Evolutionary conservation across 30 jellyfish, hydroid and myxozoan genomes (phyloP).

Genomic region (Clytia hemisphaerica): DNA sequence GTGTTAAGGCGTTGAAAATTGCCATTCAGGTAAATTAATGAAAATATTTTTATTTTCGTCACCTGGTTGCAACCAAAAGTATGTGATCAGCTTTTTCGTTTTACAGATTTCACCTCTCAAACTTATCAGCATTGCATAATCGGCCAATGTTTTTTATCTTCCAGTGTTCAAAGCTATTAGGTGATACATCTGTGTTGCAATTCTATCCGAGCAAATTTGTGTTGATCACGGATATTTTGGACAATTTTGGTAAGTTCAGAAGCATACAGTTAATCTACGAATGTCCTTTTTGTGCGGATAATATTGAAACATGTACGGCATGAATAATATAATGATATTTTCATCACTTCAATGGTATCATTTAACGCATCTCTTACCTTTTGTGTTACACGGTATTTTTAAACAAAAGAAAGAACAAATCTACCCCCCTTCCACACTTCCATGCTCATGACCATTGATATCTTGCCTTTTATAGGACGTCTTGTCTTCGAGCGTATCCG

Average conservation of each 20-base stretch:
- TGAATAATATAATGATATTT: too few relatives aligned
- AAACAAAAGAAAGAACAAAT: background rate
- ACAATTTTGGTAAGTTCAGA: slow-evolving; percentile 73
- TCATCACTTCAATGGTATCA: too few relatives aligned
- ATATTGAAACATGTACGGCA: too few relatives aligned
- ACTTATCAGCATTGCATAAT: background rate
- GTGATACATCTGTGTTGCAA: slow-evolving; percentile 84
- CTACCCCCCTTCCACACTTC: background rate
- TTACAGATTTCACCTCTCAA: too few relatives aligned
- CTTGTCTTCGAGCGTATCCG: slow-evolving; percentile 72
- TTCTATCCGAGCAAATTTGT: slow-evolving; percentile 97
- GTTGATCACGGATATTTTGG: slow-evolving; percentile 78
- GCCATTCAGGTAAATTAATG: slow-evolving; percentile 98
- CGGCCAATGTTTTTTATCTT: slow-evolving; percentile 11
- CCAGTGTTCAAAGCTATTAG: slow-evolving; percentile 90
- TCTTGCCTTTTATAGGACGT: slow-evolving; percentile 33
- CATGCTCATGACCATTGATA: background rate
- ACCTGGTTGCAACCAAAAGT: too few relatives aligned
- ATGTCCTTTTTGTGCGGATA: too few relatives aligned
- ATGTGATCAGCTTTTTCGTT: too few relatives aligned
- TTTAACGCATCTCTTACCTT: too few relatives aligned
- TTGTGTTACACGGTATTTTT: background rate
- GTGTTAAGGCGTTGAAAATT: slow-evolving; percentile 85
- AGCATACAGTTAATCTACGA: too few relatives aligned
- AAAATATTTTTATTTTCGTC: too few relatives aligned